A percentile compares a stretch with the other conserved stretches of the same genome.
These are phyloP conservation scores for Cryptotermes secundus DNA, from an alignment of 1,140 invertebrate species.

Conservation along the genomic window DNA sequence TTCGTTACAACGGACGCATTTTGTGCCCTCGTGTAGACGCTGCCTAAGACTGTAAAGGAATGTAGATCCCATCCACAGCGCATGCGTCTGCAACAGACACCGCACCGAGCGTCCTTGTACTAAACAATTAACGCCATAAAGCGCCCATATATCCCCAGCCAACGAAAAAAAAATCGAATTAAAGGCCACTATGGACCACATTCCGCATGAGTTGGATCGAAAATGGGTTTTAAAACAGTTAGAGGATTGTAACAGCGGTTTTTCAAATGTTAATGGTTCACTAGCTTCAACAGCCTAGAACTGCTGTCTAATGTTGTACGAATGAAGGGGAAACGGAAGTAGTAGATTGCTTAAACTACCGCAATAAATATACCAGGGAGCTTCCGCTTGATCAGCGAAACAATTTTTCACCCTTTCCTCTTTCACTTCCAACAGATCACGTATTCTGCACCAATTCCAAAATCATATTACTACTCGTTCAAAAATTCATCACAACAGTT, in stretches of 20 bases:
- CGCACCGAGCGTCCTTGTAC: neutral
- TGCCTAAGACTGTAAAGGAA: too few relatives aligned
- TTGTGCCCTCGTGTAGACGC: too few relatives aligned
- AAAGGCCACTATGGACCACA: neutral
- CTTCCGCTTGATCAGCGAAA: neutral
- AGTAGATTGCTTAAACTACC: neutral
- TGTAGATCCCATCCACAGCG: neutral
- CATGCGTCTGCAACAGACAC: neutral
- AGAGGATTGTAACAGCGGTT: neutral
- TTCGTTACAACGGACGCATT: too few relatives aligned
- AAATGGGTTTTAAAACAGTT: neutral
- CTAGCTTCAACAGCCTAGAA: neutral
- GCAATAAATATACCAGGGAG: neutral
- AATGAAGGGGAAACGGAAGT: neutral
- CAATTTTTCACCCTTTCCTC: neutral
- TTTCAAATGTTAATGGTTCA: constrained; percentile 17
- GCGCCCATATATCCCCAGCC: neutral
- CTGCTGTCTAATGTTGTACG: neutral
- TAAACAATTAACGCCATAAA: neutral
- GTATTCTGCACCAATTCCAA: neutral
- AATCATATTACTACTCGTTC: neutral
- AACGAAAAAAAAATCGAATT: neutral
- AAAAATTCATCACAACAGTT: too few relatives aligned
- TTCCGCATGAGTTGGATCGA: constrained; percentile 14
- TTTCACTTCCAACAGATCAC: neutral